Evolutionary conservation across 1,140 invertebrate species (phyloP), one percentile per base, ranked within the genome.

Genomic region (Tetramorium simillimum): DNA sequence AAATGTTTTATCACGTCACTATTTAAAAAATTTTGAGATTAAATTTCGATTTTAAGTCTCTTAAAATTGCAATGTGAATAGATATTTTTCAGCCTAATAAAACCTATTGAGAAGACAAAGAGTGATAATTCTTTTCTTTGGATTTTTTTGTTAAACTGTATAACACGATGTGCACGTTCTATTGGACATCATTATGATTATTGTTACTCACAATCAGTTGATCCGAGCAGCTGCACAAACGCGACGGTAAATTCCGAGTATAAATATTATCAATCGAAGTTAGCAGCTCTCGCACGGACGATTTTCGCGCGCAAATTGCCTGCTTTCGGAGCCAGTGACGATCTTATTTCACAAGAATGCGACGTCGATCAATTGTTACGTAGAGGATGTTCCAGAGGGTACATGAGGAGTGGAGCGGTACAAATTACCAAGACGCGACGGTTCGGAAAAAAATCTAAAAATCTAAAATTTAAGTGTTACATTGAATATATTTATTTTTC

Each of bases 251-350:
- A 69, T 67, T 81, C 63, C 65, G 33, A 53, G 43, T 51, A 46
- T 43, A 33, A 67, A 56, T 51, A 81, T 81, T 60, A 58, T 60
- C 33, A 77, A 85, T 76, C 72, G 70, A 76, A 72, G 82, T 77
- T 58, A 56, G 43, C 58, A n/a, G 56, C 43, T 84, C 63, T 70
- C 78, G 33, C 78, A 51, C 21, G 62, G 67, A 21, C 21, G 33
- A 40, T 76, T 76, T 76, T 76, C 33, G 21, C 53, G 51, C 21
- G 21, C 7, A 70, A 49, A 28, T n/a, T 24, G 21, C 16, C 33
- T 12, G 60, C n/a, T 33, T 12, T 37, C 37, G 49, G 51, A 46
- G 53, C 67, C 40, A 43, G 53, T 49, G 37, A 24, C 58, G 40
- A 12, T 62, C 58, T 37, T n/a, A 56, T 56, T 73, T 28, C 80